Evolutionary conservation across 2,113 vertebrate genomes (phyloP), one percentile per base, ranked within the genome.

Genomic region (Hippocampus mohnikei): DNA sequence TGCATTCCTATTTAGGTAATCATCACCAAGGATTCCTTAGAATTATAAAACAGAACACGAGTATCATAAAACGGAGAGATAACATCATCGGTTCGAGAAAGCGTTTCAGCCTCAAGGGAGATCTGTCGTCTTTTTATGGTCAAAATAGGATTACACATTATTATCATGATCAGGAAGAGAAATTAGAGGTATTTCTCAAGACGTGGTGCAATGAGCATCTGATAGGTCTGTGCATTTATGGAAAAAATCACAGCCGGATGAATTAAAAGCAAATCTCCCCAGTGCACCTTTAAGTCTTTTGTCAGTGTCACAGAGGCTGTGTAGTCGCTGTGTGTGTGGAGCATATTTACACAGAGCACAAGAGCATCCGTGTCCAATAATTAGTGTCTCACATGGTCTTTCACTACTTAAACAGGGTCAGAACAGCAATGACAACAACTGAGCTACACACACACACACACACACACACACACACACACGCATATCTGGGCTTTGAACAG

Each of bases 261-360:
- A 90, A 89, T 83, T 74, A 65, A 27, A 78, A 86, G 86, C 80
- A 86, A 88, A 92, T 89, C 88, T 91, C 84, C 80, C 87, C 77
- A 55, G 64, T 84, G 87, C 86, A 86, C 88, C 88, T 90, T 88
- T 79, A 91, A 87, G 84, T 87, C 86, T 86, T 88, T 89, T 90
- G 87, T 90, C 82, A 81, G 87, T 85, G 82, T 85, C 85, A 79
- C 80, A 65, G 82, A 83, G 76, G 76, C 78, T 82, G 81, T 81
- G 80, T 79, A 76, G 83, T 73, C 74, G 70, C 74, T 29, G 80
- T 79, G 85, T 86, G 78, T 82, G 82, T 82, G 84, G 76, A 87
- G 86, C 85, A 82, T 91, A 91, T 92, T 93, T 93, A 91, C 90
- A 91, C 82, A 87, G 87, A 81, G 83, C 83, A 88, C 82, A 83